Conservation (phyloP, 2,113 vertebrate genomes). For the Pygathrix nemaeus region DNA sequence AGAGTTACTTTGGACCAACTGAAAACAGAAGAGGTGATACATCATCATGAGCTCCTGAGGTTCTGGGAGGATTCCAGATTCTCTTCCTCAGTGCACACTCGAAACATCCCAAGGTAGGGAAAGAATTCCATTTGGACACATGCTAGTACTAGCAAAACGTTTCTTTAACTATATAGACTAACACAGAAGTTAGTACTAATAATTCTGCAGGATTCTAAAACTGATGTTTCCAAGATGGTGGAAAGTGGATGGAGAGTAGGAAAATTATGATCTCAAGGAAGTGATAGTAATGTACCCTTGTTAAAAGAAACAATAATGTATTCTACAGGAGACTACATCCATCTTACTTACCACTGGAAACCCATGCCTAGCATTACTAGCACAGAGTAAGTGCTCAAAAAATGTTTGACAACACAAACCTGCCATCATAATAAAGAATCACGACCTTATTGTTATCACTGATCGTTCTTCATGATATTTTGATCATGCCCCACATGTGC, state of each 20-base stretch:
- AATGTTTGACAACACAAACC: neutral
- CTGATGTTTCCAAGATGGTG: neutral
- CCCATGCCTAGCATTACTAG: neutral
- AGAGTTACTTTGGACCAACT: neutral
- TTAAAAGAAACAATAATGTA: neutral
- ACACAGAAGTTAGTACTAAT: neutral
- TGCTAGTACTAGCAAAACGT: neutral
- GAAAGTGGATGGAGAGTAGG: neutral
- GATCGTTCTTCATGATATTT: neutral
- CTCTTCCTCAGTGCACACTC: no score
- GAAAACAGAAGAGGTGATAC: neutral
- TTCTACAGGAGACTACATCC: neutral
- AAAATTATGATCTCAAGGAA: neutral
- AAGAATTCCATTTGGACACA: neutral
- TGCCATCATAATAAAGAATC: neutral
- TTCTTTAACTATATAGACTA: neutral
- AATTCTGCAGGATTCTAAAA: neutral
- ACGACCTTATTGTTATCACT: neutral
- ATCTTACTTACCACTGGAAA: neutral
- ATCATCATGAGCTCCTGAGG: neutral
- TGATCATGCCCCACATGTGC: neutral
- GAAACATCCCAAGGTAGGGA: neutral
- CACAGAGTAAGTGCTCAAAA: neutral
- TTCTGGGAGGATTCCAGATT: neutral
- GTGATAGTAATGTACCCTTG: neutral